Evolutionary conservation across 2,113 vertebrate genomes (phyloP), one percentile per base, ranked within the genome.

Genomic region (Dasypus novemcinctus): DNA sequence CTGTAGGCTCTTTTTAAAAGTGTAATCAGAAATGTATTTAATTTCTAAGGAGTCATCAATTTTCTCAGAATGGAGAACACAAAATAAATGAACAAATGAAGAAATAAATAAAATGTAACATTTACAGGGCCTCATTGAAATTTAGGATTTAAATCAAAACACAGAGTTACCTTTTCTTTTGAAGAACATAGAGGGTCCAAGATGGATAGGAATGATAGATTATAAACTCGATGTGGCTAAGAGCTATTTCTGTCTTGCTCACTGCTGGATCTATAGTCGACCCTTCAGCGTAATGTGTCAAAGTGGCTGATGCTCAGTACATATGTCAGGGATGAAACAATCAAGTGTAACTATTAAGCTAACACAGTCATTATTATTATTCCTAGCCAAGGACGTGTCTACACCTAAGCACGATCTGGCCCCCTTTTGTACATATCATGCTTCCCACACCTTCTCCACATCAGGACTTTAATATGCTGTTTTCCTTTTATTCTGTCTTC

Each of bases 401-500:
- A 15, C 29, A 6, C 7, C 86, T 36, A 68, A 46, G 27, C 18
- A 52, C 20, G 29, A 71, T n/a, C 25, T 61, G 29, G 6, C 17
- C 31, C 79, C 33, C 11, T 1, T 80, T 75, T 75, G 31, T 61
- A 31, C 33, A 21, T 52, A 15, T 52, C 14, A 36, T n/a, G 1
- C 0, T 33, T 7, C 20, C 27, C 0, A 0, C 5, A 4, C 27
- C 4, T 20, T 20, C 18, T 57, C 13, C 25, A 27, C 4, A 43
- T 38, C 20, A 72, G 41, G 17, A 25, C 18, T 89, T 91, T 36
- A 91, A 49, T 52, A 72, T 8, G 18, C 21, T 82, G 1, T 68
- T 89, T 88, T 38, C n/a, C 63, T 85, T 88, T 71, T n/a, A 33
- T 80, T 76, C 31, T 89, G 9, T 75, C 36, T 87, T 92, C 4